Evolutionary conservation across 2,113 vertebrate species (phyloP), one percentile per base, ranked within the genome.

Genomic region (Peucedramus taeniatus): DNA sequence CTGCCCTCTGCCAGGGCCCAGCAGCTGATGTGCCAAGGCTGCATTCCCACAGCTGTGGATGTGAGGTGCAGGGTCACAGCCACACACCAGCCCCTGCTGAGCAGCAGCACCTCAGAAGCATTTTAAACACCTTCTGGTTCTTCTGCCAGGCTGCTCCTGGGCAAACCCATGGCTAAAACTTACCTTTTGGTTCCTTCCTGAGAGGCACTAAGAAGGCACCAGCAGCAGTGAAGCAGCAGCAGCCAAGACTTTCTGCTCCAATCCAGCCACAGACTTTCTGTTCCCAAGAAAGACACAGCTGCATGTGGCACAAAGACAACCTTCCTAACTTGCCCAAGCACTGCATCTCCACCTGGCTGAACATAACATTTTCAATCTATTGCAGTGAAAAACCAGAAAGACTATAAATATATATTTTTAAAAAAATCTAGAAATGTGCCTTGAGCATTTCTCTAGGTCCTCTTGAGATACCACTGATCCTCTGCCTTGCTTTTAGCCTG

Each of bases 401-500:
- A 70, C 14, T 15, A 53, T 2, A 87, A 17, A 42, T 26, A 42
- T 8, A 35, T 33, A 47, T 0, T 13, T 60, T 60, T 37, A 65
- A 42, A 22, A 70, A 80, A 45, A 5, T 6, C 44, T 6, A 69
- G 31, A 80, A 61, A 57, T 0, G 0, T 2, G 0, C 24, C 39
- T 65, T 59, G 14, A 92, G 71, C 47, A 78, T 23, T n/a, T 39
- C 31, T 57, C 27, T n/a, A 10, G 28, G 59, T 30, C 10, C 10
- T 45, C 60, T 7, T 50, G 15, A 30, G 15, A 50, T 30, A 50
- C 3, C 1, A 0, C 3, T 37, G 16, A 65, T 31, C 33, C 15
- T 45, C 72, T 69, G 50, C 60, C 35, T 69, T 28, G n/a, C 54
- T 56, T 40, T 37, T 63, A 42, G n/a, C 15, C 57, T 20, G 33